A percentile compares a stretch with the other conserved stretches of the same genome.
Evolutionary conservation across 2,113 vertebrate species (phyloP).

Genomic region (sheep (Ovis aries)): DNA sequence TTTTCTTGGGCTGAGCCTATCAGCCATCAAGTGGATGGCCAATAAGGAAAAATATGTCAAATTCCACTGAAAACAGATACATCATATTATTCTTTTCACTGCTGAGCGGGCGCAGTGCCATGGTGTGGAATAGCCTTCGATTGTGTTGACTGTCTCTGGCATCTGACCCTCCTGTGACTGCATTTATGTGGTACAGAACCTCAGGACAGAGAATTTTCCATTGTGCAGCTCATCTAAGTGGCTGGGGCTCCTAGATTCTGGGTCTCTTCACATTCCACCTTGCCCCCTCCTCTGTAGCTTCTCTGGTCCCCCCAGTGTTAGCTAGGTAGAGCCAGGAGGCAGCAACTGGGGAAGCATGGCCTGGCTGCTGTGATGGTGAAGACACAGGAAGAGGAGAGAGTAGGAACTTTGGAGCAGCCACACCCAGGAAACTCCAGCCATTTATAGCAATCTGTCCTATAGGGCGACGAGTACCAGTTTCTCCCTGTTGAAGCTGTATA

Average conservation of each 20-base stretch:
- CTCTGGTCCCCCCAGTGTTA: rapidly evolving
- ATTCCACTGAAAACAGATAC: neutral
- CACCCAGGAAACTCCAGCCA: neutral
- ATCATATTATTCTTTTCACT: neutral
- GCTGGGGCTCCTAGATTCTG: neutral
- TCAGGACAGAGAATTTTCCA: neutral
- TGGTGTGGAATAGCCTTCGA: too few species aligned
- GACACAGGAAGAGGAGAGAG: neutral
- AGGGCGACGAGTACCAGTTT: too few species aligned
- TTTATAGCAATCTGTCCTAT: neutral
- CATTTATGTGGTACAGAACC: neutral
- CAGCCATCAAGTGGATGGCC: neutral
- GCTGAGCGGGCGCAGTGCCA: rapidly evolving
- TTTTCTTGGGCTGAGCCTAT: neutral
- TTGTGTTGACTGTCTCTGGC: too few species aligned
- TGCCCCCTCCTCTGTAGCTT: neutral
- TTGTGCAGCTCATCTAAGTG: neutral
- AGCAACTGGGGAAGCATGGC: neutral
- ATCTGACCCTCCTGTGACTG: neutral
- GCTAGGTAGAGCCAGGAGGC: neutral
- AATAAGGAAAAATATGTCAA: neutral
- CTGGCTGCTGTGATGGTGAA: neutral
- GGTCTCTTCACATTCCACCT: neutral
- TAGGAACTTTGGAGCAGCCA: rapidly evolving
- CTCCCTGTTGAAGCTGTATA: neutral